Evolutionary conservation across 2,797 vertebrate species (phyloP), one percentile per base, ranked within the genome.

Genomic region (Tinamus major): DNA sequence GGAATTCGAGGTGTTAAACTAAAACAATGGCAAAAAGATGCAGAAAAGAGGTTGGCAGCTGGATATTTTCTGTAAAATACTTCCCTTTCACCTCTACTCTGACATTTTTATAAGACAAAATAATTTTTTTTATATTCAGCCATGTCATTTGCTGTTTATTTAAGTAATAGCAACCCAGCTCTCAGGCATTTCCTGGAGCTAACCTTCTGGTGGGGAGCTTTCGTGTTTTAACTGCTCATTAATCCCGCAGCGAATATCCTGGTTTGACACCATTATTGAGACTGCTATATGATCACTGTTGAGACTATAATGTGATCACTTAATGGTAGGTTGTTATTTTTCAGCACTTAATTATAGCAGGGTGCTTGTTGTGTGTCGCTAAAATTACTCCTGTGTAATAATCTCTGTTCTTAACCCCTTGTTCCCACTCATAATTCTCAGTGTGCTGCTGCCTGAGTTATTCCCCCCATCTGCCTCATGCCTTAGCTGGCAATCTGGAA

Each of bases 311-410:
- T 11, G 37, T 0, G 9, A 81, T 77, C 70, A 18, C 61, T 82
- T 94, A 74, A 74, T 27, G 68, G 64, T 4, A 86, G 68, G 75
- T 19, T 79, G 67, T 82, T 90, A 68, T 77, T 94, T 93, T 87
- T 71, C 68, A 88, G 84, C 41, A 62, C 71, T 89, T 87, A 53
- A 88, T 94, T 91, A 79, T 23, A 63, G n/a, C 19, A 1, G 53
- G 72, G 62, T 53, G 24, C 16, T 92, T 46, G 69, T 62, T 77
- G 27, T 29, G 17, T 56, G 48, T 29, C 0, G 0, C 61, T 61
- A 37, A 91, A 94, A 49, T 74, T 48, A 81, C 51, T 87, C 55
- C 77, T 46, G 62, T 2, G 9, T 27, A 41, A 85, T 69, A 77
- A 85, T 46, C 39, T 42, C 35, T 1, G 2, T 37, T 69, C 42